Percentiles rank a stretch among this genome's conserved stretches.
phyloP scores from a whole-genome alignment of 2,888 invertebrate genomes.

The Eurytoma californica region DNA sequence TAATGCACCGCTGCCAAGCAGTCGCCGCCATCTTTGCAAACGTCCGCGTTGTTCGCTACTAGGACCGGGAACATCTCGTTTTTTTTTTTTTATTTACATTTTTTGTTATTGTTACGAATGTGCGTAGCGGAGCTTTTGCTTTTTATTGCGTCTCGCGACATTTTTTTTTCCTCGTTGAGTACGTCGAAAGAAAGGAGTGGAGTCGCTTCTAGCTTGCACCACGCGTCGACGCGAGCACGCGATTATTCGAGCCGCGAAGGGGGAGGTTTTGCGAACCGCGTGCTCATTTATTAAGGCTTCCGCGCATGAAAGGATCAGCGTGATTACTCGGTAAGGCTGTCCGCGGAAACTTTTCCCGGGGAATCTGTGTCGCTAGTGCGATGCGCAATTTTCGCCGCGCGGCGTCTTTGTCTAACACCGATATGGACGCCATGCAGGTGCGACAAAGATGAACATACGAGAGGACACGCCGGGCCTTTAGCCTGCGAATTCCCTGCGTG shows the following conservation, averaged over 20 bases:
- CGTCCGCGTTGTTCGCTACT: not conserved
- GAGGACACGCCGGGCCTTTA: not conserved
- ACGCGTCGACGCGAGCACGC: not conserved
- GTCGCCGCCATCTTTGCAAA: conserved; percentile 70
- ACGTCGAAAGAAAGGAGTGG: too few species aligned
- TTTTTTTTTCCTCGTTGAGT: not conserved
- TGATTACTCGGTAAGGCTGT: not conserved
- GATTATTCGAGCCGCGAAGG: not conserved
- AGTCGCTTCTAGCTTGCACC: not conserved
- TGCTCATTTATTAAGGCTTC: conserved; percentile 34
- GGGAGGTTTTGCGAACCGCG: conserved; percentile 1
- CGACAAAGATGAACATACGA: conserved; percentile 1
- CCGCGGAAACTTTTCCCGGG: not conserved
- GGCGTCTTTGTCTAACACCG: conserved; percentile 24
- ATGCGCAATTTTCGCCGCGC: conserved; percentile 26
- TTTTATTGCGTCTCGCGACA: not conserved
- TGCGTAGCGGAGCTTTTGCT: too few species aligned
- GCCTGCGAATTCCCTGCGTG: not conserved
- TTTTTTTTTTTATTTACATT: not conserved
- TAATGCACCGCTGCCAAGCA: conserved; percentile 69
- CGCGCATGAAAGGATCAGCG: conserved; percentile 8
- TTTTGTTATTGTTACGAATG: not conserved
- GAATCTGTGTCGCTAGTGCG: not conserved
- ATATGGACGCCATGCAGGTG: not conserved
- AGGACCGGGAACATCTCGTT: not conserved